Percentiles rank a stretch among this genome's conserved stretches.
Evolutionary conservation across 2,797 vertebrate genomes (phyloP).

Genomic region (Muraenolepis orangiensis): DNA sequence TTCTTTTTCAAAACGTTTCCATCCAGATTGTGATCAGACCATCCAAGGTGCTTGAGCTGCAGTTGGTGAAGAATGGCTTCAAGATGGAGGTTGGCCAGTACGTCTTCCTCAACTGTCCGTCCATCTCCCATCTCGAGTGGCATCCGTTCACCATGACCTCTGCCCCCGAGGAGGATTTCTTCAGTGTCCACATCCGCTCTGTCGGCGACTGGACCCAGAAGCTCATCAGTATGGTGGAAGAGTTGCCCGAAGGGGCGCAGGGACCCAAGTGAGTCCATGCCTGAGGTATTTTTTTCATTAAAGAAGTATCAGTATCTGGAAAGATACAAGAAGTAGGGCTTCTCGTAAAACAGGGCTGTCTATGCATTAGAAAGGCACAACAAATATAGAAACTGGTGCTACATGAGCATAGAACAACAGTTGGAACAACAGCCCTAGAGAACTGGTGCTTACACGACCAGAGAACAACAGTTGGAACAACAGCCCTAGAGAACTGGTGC

Average conservation of each 20-base stretch:
- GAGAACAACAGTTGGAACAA: too few relatives aligned
- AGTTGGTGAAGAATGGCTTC: slow-evolving; percentile 85
- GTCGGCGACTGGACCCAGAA: slow-evolving; percentile 87
- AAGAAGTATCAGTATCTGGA: too few relatives aligned
- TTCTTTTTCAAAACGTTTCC: background rate
- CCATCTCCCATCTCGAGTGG: slow-evolving; percentile 86
- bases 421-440: too few relatives aligned
- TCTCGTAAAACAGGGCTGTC: too few relatives aligned
- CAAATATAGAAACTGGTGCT: too few relatives aligned
- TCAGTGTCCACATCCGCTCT: slow-evolving; percentile 83
- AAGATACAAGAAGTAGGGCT: too few relatives aligned
- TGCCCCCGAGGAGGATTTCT: slow-evolving; percentile 86
- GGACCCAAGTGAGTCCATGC: slow-evolving; percentile 75
- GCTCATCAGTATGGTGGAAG: slow-evolving; percentile 74
- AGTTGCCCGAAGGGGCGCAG: slow-evolving; percentile 68
- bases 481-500: too few relatives aligned
- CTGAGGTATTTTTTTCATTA: too few relatives aligned
- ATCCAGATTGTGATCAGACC: slow-evolving; percentile 84
- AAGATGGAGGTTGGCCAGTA: slow-evolving; percentile 92
- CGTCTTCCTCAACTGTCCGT: slow-evolving; percentile 86
- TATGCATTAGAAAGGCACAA: too few relatives aligned
- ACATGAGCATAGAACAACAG: too few relatives aligned
- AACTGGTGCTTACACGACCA: too few relatives aligned
- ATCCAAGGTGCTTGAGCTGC: slow-evolving; percentile 87
- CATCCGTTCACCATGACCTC: slow-evolving; percentile 95